Conservation (phyloP, 2,888 invertebrate genomes). For the Sepiola atlantica region DNA sequence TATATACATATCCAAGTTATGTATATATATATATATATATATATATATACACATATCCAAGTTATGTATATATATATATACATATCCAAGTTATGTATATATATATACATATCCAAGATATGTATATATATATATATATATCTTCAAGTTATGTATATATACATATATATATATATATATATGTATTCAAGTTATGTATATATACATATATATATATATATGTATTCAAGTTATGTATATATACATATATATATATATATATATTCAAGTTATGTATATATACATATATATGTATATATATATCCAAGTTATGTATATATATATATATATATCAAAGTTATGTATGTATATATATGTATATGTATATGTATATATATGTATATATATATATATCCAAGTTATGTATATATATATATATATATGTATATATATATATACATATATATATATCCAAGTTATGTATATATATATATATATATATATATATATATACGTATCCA, state of each 20-base stretch:
- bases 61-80: neutral
- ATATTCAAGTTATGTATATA: neutral
- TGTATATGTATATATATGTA: neutral
- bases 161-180: neutral
- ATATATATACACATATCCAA: too few relatives aligned
- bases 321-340: neutral
- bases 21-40: too few relatives aligned
- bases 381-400: neutral
- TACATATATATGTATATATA: neutral
- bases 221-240: neutral
- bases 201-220: conserved; percentile 8
- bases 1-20: neutral
- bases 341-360: neutral
- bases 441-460: neutral
- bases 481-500: neutral
- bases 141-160: neutral
- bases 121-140: neutral
- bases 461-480: neutral
- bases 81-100: neutral
- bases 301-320: neutral
- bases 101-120: neutral
- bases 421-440: neutral
- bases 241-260: neutral
- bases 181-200: neutral
- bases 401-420: neutral